Base-by-base conservation (phyloP, 2,113 vertebrate species). In the Tricholaema leucomelas region DNA sequence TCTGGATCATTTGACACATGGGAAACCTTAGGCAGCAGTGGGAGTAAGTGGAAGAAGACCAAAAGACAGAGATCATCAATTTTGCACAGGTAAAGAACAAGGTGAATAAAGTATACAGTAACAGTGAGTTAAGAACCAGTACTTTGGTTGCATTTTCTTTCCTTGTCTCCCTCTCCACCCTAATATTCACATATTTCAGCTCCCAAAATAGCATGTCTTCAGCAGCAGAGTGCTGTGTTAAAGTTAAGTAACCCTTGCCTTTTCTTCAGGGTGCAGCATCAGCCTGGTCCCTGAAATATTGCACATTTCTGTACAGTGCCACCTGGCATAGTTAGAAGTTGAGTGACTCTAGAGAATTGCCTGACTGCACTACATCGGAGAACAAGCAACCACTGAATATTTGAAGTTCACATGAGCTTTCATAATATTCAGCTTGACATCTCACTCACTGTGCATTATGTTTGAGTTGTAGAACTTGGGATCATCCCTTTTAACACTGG, bases 391-490 rank as follows among this genome's bases (percentile, higher is more conserved):
- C 59, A 63, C 38, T 44, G 46, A 52, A 64, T 24, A 8, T 15
- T 80, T 38, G 56, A 24, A 21, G 36, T 61, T 85, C 59, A 55
- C 19, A 10, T 4, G 33, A 72, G 9, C 20, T 82, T 89, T 76
- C 24, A 12, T 23, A 78, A 72, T 54, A 35, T n/a, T 35, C 73
- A 77, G 55, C 17, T 20, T 28, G 40, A 28, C 31, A 50, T 79
- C 9, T 2, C 71, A 98, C 99, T 98, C 96, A 99, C 99, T 98
- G 97, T 98, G 98, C 98, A 99, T 99, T 88, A 99, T 83, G 58
- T 99, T 99, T 0, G 99, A 99, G 33, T 98, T 98, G 73, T 99
- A 98, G 91, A 99, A 99, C 66, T 97, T 98, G 33, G 97, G 96
- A 70, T 99, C 98, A 24, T 97, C 97, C 63, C 96, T 98, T 91